A percentile compares a stretch with the other conserved stretches of the same genome.
Conservation (phyloP, 2,797 vertebrate species). For the Myiothlypis chrysogaster region DNA sequence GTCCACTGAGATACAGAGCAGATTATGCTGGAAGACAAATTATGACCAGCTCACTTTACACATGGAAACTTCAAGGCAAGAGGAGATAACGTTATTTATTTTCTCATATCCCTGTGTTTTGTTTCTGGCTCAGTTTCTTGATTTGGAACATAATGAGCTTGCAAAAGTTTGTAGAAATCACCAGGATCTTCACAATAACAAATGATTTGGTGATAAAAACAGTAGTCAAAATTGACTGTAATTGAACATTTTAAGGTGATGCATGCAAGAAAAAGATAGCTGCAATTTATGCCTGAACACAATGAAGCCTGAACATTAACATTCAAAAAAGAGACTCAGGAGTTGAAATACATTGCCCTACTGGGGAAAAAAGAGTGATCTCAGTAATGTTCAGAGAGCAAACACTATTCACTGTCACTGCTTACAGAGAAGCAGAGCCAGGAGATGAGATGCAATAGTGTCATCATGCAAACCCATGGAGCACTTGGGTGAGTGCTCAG, state of each 20-base stretch:
- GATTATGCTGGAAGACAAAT: not conserved
- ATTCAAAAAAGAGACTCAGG: not conserved
- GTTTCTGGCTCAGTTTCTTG: not conserved
- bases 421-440: not conserved
- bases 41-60: not conserved
- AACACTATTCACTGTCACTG: not conserved
- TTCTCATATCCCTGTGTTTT: not conserved
- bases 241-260: not conserved
- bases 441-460: not conserved
- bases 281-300: not conserved
- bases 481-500: not conserved
- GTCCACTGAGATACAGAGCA: not conserved
- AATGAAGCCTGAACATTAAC: not conserved
- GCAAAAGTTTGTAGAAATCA: not conserved
- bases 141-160: not conserved
- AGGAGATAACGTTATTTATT: not conserved
- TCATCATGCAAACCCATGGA: not conserved
- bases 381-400: not conserved
- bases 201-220: not conserved
- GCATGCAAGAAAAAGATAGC: not conserved
- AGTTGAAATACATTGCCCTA: not conserved
- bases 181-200: not conserved
- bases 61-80: not conserved
- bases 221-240: not conserved
- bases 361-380: not conserved